Evolutionary conservation across 53 echinoderm and acorn worm genomes (phyloP), one percentile per base, ranked within the genome.

Genomic region (Paracentrotus lividus): DNA sequence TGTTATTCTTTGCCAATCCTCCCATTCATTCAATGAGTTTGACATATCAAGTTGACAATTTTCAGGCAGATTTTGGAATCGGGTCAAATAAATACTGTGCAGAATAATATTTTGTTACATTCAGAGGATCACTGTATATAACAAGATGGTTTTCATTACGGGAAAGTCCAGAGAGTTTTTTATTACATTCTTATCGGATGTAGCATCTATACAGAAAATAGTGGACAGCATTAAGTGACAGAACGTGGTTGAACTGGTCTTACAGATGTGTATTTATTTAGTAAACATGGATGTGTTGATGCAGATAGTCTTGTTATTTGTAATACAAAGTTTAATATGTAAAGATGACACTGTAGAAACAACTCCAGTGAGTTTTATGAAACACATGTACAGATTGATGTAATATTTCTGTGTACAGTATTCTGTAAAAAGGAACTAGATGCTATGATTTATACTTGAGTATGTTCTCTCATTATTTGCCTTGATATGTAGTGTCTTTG

Each of bases 401-500:
- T 86, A 86, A 86, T 86, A 86, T 86, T 86, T n/a, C n/a, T 86
- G 86, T 86, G 86, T 86, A 86, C 56, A 86, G 38, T 34, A 56
- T 86, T 55, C 86, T 86, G 86, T 86, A 86, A 54, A 86, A 86
- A 86, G 86, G 56, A 57, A 55, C 34, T 86, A 86, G 90, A 90
- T 47, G 44, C 42, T 44, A 90, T 90, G 72, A 90, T 90, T 90
- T 90, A 90, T 90, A 90, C 90, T 49, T 26, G 67, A 72, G 36
- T 21, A 47, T 33, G 89, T 61, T 61, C 45, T 53, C 49, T 81
- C 81, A 47, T 81, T 69, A 67, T 90, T 72, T 68, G 90, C 90
- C 90, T 90, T 90, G 90, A 69, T 90, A 69, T 64, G 90, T 90
- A 49, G 89, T 89, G 90, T 90, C 90, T 90, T 90, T 27, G 75